A percentile compares a stretch with the other conserved stretches of the same genome.
Evolutionary conservation across 2,888 invertebrate species (phyloP).

Genomic region (Lasioglossum marginatum): DNA sequence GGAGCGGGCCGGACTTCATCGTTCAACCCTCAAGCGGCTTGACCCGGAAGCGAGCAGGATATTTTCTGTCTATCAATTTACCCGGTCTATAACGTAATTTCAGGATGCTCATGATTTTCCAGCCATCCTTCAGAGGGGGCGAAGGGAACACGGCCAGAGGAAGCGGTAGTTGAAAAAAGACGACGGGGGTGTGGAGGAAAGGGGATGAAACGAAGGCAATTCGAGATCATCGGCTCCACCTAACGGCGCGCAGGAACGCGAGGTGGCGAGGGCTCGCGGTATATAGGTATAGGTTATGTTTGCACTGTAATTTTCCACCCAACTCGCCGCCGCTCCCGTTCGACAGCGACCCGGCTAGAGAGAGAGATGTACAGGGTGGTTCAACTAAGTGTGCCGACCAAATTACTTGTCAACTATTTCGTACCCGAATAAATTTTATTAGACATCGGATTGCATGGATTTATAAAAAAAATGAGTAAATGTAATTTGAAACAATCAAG

Average conservation of each 20-base stretch:
- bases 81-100: conserved; percentile 29
- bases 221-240: conserved; percentile 71
- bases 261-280: conserved; percentile 46
- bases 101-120: conserved; percentile 40
- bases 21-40: background rate
- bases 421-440: background rate
- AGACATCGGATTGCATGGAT: background rate
- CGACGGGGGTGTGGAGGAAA: background rate
- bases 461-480: background rate
- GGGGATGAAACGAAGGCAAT: conserved; percentile 51
- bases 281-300: conserved; percentile 77
- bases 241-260: conserved; percentile 56
- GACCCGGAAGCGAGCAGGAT: background rate
- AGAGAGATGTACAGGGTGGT: background rate
- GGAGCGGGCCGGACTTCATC: background rate
- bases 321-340: conserved; percentile 60
- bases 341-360: conserved; percentile 35
- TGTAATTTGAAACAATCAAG: background rate
- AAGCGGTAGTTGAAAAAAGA: conserved; percentile 5
- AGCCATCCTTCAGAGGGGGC: background rate
- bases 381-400: background rate
- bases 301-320: conserved; percentile 82
- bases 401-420: background rate
- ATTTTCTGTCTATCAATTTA: conserved; percentile 35
- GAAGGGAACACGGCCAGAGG: background rate